phyloP scores from a whole-genome alignment of 1,140 invertebrate genomes.

The Harpegnathos saltator region DNA sequence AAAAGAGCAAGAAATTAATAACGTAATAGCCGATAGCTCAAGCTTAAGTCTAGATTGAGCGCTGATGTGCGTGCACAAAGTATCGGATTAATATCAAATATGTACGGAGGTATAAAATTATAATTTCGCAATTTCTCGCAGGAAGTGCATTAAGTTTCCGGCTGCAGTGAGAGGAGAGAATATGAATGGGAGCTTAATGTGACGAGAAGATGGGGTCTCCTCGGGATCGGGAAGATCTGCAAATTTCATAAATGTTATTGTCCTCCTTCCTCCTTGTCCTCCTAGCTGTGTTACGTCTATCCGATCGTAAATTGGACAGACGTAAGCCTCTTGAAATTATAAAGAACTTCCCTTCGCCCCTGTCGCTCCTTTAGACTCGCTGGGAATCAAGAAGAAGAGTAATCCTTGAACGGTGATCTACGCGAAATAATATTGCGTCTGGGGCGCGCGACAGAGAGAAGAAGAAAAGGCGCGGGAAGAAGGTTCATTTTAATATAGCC shows the following conservation, averaged over 20 bases:
- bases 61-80: neutral
- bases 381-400: conserved; percentile 9
- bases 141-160: neutral
- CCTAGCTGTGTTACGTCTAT: neutral
- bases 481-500: conserved; percentile 4
- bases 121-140: conserved; percentile 11
- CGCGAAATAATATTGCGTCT: conserved; percentile 50
- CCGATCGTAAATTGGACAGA: conserved; percentile 38
- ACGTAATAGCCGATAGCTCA: neutral
- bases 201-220: neutral
- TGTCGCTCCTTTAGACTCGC: neutral
- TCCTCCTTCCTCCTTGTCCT: conserved; percentile 16
- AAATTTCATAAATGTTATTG: conserved; percentile 43
- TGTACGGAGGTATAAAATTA: neutral
- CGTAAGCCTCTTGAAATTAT: conserved; percentile 39
- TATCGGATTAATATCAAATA: neutral
- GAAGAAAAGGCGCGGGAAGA: neutral
- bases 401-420: conserved; percentile 33
- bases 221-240: conserved; percentile 8
- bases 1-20: neutral
- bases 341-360: conserved; percentile 17
- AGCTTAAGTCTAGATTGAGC: neutral
- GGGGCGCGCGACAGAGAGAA: neutral
- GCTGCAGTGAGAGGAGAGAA: neutral
- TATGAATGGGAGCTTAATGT: neutral